Conservation (phyloP, 2,888 invertebrate genomes). For the Eretmocerus hayati region DNA sequence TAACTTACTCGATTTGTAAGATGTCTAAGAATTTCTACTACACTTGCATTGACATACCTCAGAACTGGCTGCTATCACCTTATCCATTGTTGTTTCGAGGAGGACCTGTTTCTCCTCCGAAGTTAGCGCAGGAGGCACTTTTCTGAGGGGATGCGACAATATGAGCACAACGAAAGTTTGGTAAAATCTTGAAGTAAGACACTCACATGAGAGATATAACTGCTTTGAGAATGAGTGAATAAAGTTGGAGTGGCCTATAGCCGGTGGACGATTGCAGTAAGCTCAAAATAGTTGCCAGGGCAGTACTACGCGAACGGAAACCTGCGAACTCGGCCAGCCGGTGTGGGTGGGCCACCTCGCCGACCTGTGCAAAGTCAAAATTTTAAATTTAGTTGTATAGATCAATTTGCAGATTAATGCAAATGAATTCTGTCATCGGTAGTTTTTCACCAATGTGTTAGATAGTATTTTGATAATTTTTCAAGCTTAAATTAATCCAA, state of each 20-base stretch:
- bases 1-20: too few species aligned
- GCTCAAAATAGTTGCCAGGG: conserved; percentile 32
- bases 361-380: conserved; percentile 24
- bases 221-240: conserved; percentile 34
- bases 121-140: conserved; percentile 34
- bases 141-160: conserved; percentile 20
- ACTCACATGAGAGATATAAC: conserved; percentile 35
- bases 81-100: conserved; percentile 37
- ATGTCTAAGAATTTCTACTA: too few species aligned
- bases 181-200: conserved; percentile 23
- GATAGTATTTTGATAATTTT: too few species aligned
- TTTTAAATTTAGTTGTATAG: not conserved
- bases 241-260: conserved; percentile 36
- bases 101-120: conserved; percentile 35
- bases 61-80: conserved; percentile 36
- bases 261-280: conserved; percentile 36
- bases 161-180: not conserved
- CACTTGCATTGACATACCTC: too few species aligned
- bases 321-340: conserved; percentile 31
- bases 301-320: conserved; percentile 29
- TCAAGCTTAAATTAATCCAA: too few species aligned
- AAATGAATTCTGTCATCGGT: too few species aligned
- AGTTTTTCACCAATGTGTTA: too few species aligned
- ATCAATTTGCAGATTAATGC: not conserved
- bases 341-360: conserved; percentile 33